These are phyloP conservation scores for Melipona bicolor DNA, from an alignment of 2,888 invertebrate species.

Conservation along the genomic window DNA sequence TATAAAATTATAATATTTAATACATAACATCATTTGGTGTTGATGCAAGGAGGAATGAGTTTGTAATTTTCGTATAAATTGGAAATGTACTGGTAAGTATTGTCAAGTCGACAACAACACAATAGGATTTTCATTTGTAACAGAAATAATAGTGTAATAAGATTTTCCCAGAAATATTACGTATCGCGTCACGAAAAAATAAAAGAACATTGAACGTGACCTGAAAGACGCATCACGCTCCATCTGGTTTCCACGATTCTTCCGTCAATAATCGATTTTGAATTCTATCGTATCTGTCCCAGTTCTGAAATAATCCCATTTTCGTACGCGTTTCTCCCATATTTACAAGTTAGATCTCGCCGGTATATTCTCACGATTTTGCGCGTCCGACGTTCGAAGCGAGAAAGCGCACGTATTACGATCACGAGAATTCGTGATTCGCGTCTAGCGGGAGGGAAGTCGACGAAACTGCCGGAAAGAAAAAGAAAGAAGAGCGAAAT, in stretches of 20 bases:
- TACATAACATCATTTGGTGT: too few species aligned
- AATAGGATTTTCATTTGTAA: not conserved
- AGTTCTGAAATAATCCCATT: not conserved
- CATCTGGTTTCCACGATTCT: not conserved
- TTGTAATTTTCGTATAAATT: too few species aligned
- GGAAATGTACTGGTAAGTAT: too few species aligned
- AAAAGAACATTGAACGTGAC: not conserved
- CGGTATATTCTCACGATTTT: conserved; percentile 52
- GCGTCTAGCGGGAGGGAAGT: conserved; percentile 33
- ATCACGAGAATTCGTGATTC: conserved; percentile 55
- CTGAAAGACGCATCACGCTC: not conserved
- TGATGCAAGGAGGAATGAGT: too few species aligned
- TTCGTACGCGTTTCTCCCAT: conserved; percentile 30
- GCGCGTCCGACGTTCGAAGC: conserved; percentile 35
- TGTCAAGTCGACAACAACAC: too few species aligned
- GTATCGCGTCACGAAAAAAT: not conserved
- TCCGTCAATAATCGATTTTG: not conserved
- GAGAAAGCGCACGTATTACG: conserved; percentile 51
- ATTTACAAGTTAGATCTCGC: conserved; percentile 39
- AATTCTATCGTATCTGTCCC: not conserved
- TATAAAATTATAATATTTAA: too few species aligned
- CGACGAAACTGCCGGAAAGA: conserved; percentile 25
- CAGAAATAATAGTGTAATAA: not conserved
- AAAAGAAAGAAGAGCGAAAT: conserved; percentile 9
- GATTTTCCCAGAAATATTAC: not conserved